Evolutionary conservation across 2,888 invertebrate genomes (phyloP).

Genomic region (Timema podura): DNA sequence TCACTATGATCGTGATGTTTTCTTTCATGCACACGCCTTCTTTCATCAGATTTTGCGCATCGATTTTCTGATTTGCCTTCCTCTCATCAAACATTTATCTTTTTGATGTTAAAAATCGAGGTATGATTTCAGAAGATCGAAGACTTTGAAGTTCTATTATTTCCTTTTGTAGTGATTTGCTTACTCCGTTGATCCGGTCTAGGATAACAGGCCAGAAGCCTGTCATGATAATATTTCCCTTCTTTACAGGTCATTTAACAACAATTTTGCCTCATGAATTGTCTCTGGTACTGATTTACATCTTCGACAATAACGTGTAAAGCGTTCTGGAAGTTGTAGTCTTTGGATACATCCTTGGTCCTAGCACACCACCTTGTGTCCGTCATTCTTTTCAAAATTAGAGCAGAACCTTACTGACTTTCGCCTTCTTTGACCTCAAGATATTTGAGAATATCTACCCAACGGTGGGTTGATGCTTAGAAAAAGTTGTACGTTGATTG

Average conservation of each 20-base stretch:
- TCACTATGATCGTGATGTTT: no score
- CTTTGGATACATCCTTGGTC: background rate
- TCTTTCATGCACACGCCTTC: no score
- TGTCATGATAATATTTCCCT: no score
- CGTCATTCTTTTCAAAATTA: background rate
- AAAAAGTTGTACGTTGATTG: background rate
- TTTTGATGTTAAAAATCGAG: no score
- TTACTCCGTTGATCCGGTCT: background rate
- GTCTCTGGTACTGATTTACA: background rate
- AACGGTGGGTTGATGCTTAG: no score
- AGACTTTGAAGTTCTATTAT: background rate
- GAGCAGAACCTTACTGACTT: no score
- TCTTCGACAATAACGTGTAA: background rate
- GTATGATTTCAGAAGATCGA: background rate
- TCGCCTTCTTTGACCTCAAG: no score
- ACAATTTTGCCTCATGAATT: background rate
- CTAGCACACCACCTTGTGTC: background rate
- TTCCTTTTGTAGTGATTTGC: background rate
- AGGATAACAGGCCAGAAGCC: no score
- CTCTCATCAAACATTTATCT: background rate
- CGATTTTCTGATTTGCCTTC: no score
- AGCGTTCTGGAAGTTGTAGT: background rate
- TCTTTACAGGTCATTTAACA: background rate
- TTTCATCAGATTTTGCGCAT: no score
- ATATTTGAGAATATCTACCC: no score